Conservation (phyloP, 2,888 invertebrate species). For the Temnothorax ravouxi region DNA sequence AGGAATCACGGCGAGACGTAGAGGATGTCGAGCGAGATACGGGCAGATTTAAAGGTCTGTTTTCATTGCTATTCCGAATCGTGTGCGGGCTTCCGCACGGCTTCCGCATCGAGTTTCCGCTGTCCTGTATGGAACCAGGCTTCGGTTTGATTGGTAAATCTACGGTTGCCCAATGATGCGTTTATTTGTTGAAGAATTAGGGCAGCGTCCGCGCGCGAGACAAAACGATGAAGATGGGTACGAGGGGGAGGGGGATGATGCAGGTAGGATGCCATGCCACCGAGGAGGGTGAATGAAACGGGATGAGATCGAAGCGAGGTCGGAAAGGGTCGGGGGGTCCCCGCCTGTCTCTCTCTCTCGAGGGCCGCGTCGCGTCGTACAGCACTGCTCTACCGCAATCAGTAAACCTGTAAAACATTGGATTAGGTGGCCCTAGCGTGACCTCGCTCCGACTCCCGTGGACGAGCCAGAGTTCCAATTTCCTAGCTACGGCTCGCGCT, state of each 20-base stretch:
- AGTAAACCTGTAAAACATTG: slow-evolving; percentile 83
- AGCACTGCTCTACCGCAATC: slow-evolving; percentile 80
- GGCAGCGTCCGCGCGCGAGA: slow-evolving; percentile 70
- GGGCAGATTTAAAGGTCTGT: slow-evolving; percentile 73
- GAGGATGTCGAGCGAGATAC: slow-evolving; percentile 52
- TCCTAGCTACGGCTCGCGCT: slow-evolving; percentile 60
- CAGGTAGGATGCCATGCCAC: background rate
- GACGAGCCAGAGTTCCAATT: slow-evolving; percentile 72
- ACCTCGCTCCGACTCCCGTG: slow-evolving; percentile 69
- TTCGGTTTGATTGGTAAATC: slow-evolving; percentile 81
- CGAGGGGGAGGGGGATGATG: slow-evolving; percentile 10
- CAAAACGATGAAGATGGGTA: slow-evolving; percentile 57
- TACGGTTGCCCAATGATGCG: slow-evolving; percentile 81
- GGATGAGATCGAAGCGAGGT: slow-evolving; percentile 35
- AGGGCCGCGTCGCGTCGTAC: slow-evolving; percentile 58
- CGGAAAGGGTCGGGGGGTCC: slow-evolving; percentile 49
- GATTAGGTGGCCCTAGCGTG: slow-evolving; percentile 80
- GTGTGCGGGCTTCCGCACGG: slow-evolving; percentile 79
- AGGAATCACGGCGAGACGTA: slow-evolving; percentile 51
- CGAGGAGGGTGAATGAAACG: slow-evolving; percentile 24
- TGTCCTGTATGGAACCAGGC: slow-evolving; percentile 70
- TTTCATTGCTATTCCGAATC: slow-evolving; percentile 80
- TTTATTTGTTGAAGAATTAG: slow-evolving; percentile 82
- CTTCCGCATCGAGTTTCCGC: slow-evolving; percentile 67
- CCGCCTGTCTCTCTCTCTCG: slow-evolving; percentile 50